These are phyloP conservation scores for Ferdinandea cuprea DNA, from an alignment of 2,888 invertebrate species.

Conservation along the genomic window DNA sequence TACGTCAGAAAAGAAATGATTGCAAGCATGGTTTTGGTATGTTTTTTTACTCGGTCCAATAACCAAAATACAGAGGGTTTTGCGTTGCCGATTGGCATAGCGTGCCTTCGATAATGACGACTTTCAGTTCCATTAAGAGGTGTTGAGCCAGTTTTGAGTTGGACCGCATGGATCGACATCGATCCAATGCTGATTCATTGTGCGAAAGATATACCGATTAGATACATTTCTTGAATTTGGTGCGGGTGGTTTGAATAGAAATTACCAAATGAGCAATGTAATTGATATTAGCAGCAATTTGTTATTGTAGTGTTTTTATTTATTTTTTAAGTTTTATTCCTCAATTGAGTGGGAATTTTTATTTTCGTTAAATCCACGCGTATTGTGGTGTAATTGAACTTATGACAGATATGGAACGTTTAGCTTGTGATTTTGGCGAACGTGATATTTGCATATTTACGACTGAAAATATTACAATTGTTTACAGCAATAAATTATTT, in stretches of 20 bases:
- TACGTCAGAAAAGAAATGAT: conserved; percentile 39
- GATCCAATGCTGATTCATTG: conserved; percentile 16
- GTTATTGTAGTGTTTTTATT: not conserved
- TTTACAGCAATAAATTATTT: conserved; percentile 4
- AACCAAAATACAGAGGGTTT: conserved; percentile 25
- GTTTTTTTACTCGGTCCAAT: conserved; percentile 33
- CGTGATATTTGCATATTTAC: conserved; percentile 18
- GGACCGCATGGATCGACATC: conserved; percentile 8
- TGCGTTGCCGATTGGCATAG: conserved; percentile 9
- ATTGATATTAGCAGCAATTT: conserved; percentile 1
- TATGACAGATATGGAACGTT: conserved; percentile 31
- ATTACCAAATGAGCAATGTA: conserved; percentile 10
- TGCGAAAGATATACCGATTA: conserved; percentile 13
- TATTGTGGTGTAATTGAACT: conserved; percentile 1
- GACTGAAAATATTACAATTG: not conserved
- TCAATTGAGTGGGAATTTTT: not conserved
- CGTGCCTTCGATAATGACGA: conserved; percentile 6
- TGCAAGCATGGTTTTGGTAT: conserved; percentile 13
- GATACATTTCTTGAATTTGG: conserved; percentile 13
- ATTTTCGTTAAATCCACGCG: not conserved
- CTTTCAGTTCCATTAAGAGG: conserved; percentile 30
- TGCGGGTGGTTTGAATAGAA: conserved; percentile 27
- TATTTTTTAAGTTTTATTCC: not conserved
- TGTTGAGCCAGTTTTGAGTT: conserved; percentile 20
- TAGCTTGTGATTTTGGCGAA: conserved; percentile 34